A percentile compares a stretch with the other conserved stretches of the same genome.
phyloP scores from a whole-genome alignment of 2,888 invertebrate species.

The Polydrusus tereticollis region DNA sequence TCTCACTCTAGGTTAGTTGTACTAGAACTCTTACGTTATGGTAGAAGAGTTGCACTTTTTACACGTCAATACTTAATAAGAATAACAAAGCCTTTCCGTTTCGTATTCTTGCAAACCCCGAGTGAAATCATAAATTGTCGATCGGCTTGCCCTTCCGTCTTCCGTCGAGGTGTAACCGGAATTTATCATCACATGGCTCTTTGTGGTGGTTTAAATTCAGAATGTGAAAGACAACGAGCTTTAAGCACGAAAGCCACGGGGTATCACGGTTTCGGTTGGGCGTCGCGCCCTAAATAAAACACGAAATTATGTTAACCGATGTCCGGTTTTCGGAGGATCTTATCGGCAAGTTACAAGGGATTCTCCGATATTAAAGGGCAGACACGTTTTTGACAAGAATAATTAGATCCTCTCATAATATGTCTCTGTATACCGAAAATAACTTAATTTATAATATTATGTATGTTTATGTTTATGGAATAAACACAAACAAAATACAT shows the following conservation, averaged over 20 bases:
- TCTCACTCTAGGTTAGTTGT: too few relatives aligned
- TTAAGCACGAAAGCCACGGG: slow-evolving; percentile 34
- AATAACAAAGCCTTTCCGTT: background rate
- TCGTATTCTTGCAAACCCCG: background rate
- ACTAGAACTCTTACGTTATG: too few relatives aligned
- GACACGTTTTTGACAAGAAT: too few relatives aligned
- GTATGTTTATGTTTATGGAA: too few relatives aligned
- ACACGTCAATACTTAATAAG: background rate
- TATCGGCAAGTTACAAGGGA: slow-evolving; percentile 17
- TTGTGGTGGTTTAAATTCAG: slow-evolving; percentile 42
- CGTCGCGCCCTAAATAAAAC: slow-evolving; percentile 42
- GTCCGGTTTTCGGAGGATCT: slow-evolving; percentile 29
- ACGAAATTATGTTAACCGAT: slow-evolving; percentile 37
- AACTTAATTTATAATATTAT: too few relatives aligned
- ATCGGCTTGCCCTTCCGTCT: slow-evolving; percentile 15
- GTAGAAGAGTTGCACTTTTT: too few relatives aligned
- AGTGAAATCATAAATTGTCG: slow-evolving; percentile 39
- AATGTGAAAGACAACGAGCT: slow-evolving; percentile 33
- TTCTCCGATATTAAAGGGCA: too few relatives aligned
- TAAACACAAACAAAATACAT: too few relatives aligned
- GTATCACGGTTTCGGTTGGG: slow-evolving; percentile 31
- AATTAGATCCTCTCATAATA: too few relatives aligned
- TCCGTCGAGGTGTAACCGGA: slow-evolving; percentile 29
- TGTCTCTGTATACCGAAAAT: too few relatives aligned
- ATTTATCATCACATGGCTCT: slow-evolving; percentile 36